These are phyloP conservation scores for Cynopterus sphinx DNA, from an alignment of 2,797 vertebrate species.

Conservation along the genomic window DNA sequence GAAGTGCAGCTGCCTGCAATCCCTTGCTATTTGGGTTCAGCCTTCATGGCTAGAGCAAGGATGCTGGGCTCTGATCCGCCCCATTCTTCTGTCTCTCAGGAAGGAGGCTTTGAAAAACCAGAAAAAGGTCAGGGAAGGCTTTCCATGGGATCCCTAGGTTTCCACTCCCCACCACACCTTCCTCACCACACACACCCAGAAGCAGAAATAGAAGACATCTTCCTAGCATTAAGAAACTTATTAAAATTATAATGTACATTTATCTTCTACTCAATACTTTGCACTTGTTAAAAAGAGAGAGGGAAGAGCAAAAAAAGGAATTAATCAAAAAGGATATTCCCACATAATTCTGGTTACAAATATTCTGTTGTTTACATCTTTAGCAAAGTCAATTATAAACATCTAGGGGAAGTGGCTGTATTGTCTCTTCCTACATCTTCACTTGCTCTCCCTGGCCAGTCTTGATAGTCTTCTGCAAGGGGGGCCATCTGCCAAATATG, in stretches of 20 bases:
- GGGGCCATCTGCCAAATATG: neutral
- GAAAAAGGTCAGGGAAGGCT: neutral
- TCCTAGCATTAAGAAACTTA: neutral
- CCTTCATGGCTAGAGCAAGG: neutral
- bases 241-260: neutral
- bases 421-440: rapidly evolving
- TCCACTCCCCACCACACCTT: too few species aligned
- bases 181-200: neutral
- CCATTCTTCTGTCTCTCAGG: neutral
- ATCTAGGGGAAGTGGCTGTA: neutral
- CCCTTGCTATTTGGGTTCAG: neutral
- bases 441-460: neutral
- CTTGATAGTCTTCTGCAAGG: neutral
- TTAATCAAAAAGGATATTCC: neutral
- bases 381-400: neutral
- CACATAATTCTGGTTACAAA: neutral
- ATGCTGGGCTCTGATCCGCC: neutral
- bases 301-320: neutral
- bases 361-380: neutral
- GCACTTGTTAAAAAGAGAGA: neutral
- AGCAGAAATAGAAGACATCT: neutral
- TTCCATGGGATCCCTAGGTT: neutral
- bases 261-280: neutral
- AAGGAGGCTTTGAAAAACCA: neutral
- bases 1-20: neutral